Evolutionary conservation across 2,888 invertebrate species (phyloP), one percentile per base, ranked within the genome.

Genomic region (Lasioglossum morio): DNA sequence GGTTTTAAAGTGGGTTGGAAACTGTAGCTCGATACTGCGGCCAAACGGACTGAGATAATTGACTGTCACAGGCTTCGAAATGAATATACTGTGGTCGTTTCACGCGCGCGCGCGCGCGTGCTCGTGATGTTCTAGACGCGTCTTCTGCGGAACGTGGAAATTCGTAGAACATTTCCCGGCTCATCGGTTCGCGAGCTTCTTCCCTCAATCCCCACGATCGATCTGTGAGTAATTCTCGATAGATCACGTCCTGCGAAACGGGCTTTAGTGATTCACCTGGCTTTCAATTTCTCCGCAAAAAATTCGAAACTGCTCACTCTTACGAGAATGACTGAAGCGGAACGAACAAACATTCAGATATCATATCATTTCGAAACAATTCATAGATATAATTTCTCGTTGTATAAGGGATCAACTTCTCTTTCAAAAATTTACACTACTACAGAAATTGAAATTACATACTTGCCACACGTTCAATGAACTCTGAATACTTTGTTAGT

Each of bases 41-140:
- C 79, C 72, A 82, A 82, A 57, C 48, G 57, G 72, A 57, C 87
- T 63, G 3, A 63, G 57, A 73, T 82, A 73, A 78, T 84, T 83
- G 23, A 79, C 87, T 91, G 91, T 91, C 90, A 81, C 91, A 91
- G 89, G 91, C 90, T 34, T 89, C 60, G 57, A 43, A 69, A 73
- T 37, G 46, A 80, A 82, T 87, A 69, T 76, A 70, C 27, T 70
- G 81, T 78, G 82, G 78, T 78, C 70, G 66, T 80, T 46, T 80
- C 76, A 74, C 30, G 60, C 63, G 75, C 57, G 57, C 81, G 77
- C 60, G 74, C 77, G 84, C 48, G 43, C 5, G 16, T 1, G 19
- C 8, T 23, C 66, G 79, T 76, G 70, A 84, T 85, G 72, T 83
- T 87, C 89, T 75, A 69, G 85, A 77, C 81, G 87, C 88, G 87